Evolutionary conservation across 2,888 invertebrate genomes (phyloP), one percentile per base, ranked within the genome.

Genomic region (Cryptops parisi): DNA sequence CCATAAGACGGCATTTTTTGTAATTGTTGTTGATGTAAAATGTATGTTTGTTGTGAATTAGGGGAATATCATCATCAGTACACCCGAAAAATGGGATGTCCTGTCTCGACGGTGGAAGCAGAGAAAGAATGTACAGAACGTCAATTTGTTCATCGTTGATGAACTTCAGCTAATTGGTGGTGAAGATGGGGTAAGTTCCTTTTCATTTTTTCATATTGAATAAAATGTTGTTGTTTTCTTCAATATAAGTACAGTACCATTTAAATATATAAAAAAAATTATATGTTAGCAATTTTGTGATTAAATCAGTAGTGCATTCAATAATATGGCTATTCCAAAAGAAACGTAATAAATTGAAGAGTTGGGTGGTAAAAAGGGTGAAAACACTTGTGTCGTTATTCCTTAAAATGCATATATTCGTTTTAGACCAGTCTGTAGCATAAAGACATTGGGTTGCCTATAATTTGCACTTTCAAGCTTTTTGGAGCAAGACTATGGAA

Each of bases 21-120:
- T n/a, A n/a, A n/a, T n/a, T n/a, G n/a, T 53, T 58, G 56, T 61
- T 65, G 5, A 2, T 39, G 54, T 21, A 49, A 56, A 50, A 52
- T 46, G 33, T 53, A 57, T 57, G n/a, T 53, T 54, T 56, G 61
- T 65, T 3, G n/a, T 67, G n/a, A 86, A 86, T 39, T 87, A 91
- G 67, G 93, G 91, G 0, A 90, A 97, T 69, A 81, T 98, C n/a
- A 85, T 98, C 43, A 81, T 99, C 57, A 86, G 90, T 3, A 97
- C 96, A 0, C 94, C 96, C 0, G 96, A 97, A 65, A 93, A 94
- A 63, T 99, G 98, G 98, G 98, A 99, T 67, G 90, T 98, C 2
- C 74, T 98, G 2, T 98, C 98, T 0, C 76, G 98, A 53, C 77
- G 98, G 58, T 99, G 98, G 98, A 98, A 98, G 64, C 97, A 98